Evolutionary conservation across 2,113 vertebrate species (phyloP).

Genomic region (Litocranius walleri): DNA sequence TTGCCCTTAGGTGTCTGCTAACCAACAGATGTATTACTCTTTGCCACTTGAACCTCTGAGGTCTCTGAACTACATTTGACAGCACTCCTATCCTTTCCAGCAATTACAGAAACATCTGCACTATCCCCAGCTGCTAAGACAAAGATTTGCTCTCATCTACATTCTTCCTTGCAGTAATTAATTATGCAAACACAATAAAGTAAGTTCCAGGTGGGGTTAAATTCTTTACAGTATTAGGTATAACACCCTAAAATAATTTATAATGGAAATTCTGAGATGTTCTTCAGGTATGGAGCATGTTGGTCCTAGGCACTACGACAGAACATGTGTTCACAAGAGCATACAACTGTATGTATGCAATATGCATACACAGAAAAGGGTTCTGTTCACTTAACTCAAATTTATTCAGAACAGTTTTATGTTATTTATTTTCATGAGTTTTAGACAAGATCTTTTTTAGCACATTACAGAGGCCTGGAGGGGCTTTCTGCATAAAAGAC

Average conservation of each 20-base stretch:
- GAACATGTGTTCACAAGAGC: slow-evolving; percentile 52
- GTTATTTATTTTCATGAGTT: slow-evolving; percentile 77
- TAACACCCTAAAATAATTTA: slow-evolving; percentile 68
- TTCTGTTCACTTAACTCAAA: slow-evolving; percentile 76
- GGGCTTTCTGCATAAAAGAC: slow-evolving; percentile 76
- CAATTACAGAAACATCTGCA: not conserved
- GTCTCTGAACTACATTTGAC: not conserved
- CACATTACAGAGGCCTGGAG: slow-evolving; percentile 77
- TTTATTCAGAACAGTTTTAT: slow-evolving; percentile 75
- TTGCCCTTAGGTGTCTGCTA: not conserved
- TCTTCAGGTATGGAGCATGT: slow-evolving; percentile 49
- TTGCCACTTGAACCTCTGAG: not conserved
- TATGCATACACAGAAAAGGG: slow-evolving; percentile 66
- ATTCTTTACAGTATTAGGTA: slow-evolving; percentile 62
- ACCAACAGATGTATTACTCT: not conserved
- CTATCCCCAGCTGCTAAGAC: not conserved
- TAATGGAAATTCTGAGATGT: slow-evolving; percentile 71
- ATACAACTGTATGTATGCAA: slow-evolving; percentile 49
- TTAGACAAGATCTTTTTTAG: slow-evolving; percentile 79
- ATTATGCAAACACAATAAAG: slow-evolving; percentile 49
- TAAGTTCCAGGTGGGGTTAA: slow-evolving; percentile 24
- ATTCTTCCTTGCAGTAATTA: slow-evolving; percentile 15
- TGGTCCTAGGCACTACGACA: slow-evolving; percentile 14
- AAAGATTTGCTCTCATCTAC: not conserved
- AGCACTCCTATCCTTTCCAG: not conserved